Evolutionary conservation across 2,888 invertebrate genomes (phyloP), one percentile per base, ranked within the genome.

Genomic region (Lordiphosa fenestrarum): DNA sequence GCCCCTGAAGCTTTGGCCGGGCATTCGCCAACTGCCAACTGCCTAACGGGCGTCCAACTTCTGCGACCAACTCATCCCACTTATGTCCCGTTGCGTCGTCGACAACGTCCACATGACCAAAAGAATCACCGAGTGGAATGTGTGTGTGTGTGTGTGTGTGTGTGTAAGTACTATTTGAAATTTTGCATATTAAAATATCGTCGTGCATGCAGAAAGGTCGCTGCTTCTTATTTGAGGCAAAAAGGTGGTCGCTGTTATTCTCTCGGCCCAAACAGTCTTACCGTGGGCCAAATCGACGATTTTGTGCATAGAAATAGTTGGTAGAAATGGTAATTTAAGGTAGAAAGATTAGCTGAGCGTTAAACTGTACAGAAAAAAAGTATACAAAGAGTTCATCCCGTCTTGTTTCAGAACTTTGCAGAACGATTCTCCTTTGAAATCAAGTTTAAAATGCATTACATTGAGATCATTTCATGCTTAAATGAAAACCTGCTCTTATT

Each of bases 151-250:
- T 49, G 25, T 61, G 21, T 49, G 33, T 50, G 9, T 55, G 36
- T 58, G 46, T 19, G 19, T 19, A 53, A 55, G 66, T 73, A 71
- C 76, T 69, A 74, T 85, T 84, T 65, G 71, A 84, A 77, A 83
- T 82, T 77, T 85, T 75, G 84, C 84, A 83, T 84, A 81, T 81
- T 84, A 84, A 84, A 80, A 84, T 85, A 81, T 81, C 81, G 85
- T 78, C 72, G 75, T 74, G 70, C 63, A 73, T 83, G 81, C 83
- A 71, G 85, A 49, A 84, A 80, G 85, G 75, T 75, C 62, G 73
- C 71, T 59, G 46, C 65, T 67, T 66, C 72, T 62, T 68, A 65
- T 66, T 77, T 54, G 57, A 62, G 52, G 63, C 69, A 56, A 77
- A 62, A 82, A 72, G 72, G 70, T 73, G 71, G 72, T 54, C 71